Evolutionary conservation across 37 sponge, comb jelly and placozoan species (phyloP), one percentile per base, ranked within the genome.

Genomic region (Tethya wilhelma): DNA sequence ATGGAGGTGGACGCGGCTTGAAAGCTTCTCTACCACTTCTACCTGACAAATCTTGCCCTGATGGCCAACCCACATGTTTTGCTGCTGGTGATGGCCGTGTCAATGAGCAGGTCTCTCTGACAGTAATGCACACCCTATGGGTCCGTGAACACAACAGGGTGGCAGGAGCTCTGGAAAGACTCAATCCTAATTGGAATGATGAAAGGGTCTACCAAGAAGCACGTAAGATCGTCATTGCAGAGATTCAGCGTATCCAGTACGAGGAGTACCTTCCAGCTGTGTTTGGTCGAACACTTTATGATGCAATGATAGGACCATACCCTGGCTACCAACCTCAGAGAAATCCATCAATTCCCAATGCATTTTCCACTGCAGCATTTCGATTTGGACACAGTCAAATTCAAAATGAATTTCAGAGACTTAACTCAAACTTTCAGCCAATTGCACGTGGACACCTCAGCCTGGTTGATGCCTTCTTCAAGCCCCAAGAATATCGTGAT

Each of bases 61-160:
- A n/a, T n/a, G n/a, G n/a, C n/a, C n/a, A n/a, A n/a, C n/a, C n/a
- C n/a, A n/a, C n/a, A n/a, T n/a, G n/a, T n/a, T n/a, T n/a, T n/a
- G n/a, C n/a, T n/a, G 86, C 91, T 39, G 97, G 97, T 17, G 91
- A 96, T 59, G 44, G 65, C 22, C 71, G 97, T 17, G 89, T 77
- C 0, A 96, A 93, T 67, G 94, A 93, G 49, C 97, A 96, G 31
- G 43, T 79, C 9, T 77, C 73, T 23, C 77, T 96, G 12, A 87
- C 86, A 26, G 62, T 84, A 0, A 87, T 96, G 89, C 97, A 98
- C 74, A 98, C 96, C 32, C 73, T 98, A 30, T 98, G 89, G 90
- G 30, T 98, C 25, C 49, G 99, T 42, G 94, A 98, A 55, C 99
- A 98, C 84, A 98, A 98, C 70, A 71, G 99, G n/a, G 86, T 96